phyloP scores from a whole-genome alignment of 1,140 invertebrate species.

The Nebria ingens region DNA sequence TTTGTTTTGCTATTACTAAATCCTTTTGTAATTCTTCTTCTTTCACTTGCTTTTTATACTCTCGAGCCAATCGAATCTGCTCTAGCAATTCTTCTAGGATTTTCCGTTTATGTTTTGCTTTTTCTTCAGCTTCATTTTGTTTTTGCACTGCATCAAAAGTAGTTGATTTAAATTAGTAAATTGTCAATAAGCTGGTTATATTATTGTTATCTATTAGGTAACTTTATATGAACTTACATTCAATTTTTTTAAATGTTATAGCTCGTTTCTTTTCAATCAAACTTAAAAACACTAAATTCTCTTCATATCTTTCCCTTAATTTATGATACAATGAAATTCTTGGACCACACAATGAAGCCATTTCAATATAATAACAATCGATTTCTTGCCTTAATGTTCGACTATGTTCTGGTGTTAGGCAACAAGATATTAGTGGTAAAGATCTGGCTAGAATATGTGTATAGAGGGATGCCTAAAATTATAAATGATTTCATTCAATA shows the following conservation, averaged over 20 bases:
- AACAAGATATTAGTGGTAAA: slow-evolving; percentile 24
- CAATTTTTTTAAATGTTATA: slow-evolving; percentile 25
- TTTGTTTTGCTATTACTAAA: slow-evolving; percentile 21
- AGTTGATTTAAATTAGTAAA: slow-evolving; percentile 1
- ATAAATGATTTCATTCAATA: no score
- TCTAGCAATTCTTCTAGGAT: slow-evolving; percentile 23
- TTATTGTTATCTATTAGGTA: background rate
- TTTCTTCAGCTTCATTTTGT: slow-evolving; percentile 19
- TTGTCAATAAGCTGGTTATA: slow-evolving; percentile 4
- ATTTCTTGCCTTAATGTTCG: slow-evolving; percentile 21
- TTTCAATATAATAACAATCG: slow-evolving; percentile 26
- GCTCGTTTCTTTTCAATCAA: slow-evolving; percentile 25
- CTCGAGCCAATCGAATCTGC: slow-evolving; percentile 25
- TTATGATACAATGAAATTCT: slow-evolving; percentile 21
- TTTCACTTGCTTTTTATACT: slow-evolving; percentile 23
- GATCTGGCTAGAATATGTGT: slow-evolving; percentile 24
- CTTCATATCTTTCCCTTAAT: slow-evolving; percentile 15
- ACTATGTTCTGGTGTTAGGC: slow-evolving; percentile 25
- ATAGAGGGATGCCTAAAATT: slow-evolving; percentile 25
- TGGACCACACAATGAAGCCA: slow-evolving; percentile 23
- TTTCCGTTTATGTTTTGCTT: slow-evolving; percentile 23
- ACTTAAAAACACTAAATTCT: slow-evolving; percentile 19
- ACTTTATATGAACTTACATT: slow-evolving; percentile 22
- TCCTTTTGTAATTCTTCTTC: slow-evolving; percentile 22
- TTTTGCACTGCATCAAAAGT: slow-evolving; percentile 25